Percentiles rank a stretch among this genome's conserved stretches.
These are phyloP conservation scores for Albula goreensis DNA, from an alignment of 2,113 vertebrate species.

Conservation along the genomic window DNA sequence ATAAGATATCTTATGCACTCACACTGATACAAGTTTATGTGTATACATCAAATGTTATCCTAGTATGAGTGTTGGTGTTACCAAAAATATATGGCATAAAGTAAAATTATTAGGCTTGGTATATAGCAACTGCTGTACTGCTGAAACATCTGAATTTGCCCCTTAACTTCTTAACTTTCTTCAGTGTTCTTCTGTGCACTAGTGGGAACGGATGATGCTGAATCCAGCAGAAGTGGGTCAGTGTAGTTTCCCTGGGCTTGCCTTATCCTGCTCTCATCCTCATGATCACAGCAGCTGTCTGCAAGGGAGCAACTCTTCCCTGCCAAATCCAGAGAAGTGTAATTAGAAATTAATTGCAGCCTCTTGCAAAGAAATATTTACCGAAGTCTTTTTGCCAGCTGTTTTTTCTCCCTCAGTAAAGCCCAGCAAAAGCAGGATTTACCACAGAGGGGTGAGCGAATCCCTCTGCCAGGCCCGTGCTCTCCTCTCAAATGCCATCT, in stretches of 20 bases:
- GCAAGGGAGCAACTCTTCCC: conserved; percentile 24
- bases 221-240: not conserved
- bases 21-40: too few species aligned
- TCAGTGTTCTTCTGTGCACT: not conserved
- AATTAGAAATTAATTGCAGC: conserved; percentile 35
- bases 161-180: not conserved
- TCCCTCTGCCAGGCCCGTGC: not conserved
- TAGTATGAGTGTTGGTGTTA: too few species aligned
- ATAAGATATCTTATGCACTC: too few species aligned
- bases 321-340: conserved; percentile 36
- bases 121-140: too few species aligned
- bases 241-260: not conserved
- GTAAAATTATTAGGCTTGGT: too few species aligned
- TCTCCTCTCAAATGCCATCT: not conserved
- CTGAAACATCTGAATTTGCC: not conserved
- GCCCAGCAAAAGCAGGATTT: not conserved
- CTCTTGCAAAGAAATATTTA: conserved; percentile 20
- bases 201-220: not conserved
- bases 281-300: conserved; percentile 40
- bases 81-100: too few species aligned
- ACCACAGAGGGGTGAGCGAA: not conserved
- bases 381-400: conserved; percentile 28
- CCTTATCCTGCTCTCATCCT: not conserved
- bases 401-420: conserved; percentile 1
- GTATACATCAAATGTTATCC: too few species aligned